Percentiles rank a stretch among this genome's conserved stretches.
These are phyloP conservation scores for Gerris buenoi DNA, from an alignment of 1,140 invertebrate species.

Conservation along the genomic window DNA sequence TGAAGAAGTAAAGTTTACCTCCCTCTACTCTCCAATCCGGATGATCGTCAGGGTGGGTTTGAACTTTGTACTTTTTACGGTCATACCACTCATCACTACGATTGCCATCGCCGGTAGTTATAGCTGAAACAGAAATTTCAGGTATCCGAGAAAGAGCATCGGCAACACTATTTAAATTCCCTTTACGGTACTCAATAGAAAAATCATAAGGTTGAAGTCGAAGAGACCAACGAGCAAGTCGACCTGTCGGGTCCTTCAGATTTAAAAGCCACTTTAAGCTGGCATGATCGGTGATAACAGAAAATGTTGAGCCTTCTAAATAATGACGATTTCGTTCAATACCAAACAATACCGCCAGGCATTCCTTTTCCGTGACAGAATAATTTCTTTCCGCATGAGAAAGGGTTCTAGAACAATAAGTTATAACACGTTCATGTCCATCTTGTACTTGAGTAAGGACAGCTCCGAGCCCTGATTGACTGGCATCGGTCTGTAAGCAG, in stretches of 20 bases:
- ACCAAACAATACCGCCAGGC: constrained; percentile 28
- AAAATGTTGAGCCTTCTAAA: constrained; percentile 28
- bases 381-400: constrained; percentile 26
- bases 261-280: constrained; percentile 27
- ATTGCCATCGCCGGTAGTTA: not conserved
- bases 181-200: constrained; percentile 27
- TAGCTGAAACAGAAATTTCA: not conserved
- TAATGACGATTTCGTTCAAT: constrained; percentile 28
- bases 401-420: constrained; percentile 26
- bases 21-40: not conserved
- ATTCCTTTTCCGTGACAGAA: constrained; percentile 29
- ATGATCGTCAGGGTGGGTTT: not conserved
- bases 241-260: constrained; percentile 16
- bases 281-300: constrained; percentile 30
- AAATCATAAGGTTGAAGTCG: constrained; percentile 27
- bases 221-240: constrained; percentile 18
- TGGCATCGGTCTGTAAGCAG: constrained; percentile 22
- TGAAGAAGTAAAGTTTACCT: not conserved
- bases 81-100: constrained; percentile 3
- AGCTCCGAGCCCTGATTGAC: constrained; percentile 19
- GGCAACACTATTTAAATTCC: constrained; percentile 25
- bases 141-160: constrained; percentile 23
- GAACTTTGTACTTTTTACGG: not conserved
- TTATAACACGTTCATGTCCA: constrained; percentile 20
- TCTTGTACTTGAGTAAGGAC: not conserved